Conservation (phyloP, 2,797 vertebrate species). For the Neopelma chrysocephalum region DNA sequence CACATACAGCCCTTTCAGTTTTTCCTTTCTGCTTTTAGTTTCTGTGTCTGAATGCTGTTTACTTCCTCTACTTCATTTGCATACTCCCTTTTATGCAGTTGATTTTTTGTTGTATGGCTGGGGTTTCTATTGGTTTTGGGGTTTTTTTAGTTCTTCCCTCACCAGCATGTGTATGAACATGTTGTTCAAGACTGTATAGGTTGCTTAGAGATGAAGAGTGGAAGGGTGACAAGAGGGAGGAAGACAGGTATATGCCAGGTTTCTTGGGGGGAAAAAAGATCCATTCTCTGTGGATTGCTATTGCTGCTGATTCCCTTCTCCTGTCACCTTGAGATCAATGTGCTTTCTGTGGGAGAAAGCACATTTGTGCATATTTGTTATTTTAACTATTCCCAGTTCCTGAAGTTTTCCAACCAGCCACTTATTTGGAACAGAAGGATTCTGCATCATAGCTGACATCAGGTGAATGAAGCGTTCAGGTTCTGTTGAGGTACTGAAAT, state of each 20-base stretch:
- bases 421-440: background rate
- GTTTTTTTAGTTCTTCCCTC: background rate
- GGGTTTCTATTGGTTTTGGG: background rate
- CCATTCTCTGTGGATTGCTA: background rate
- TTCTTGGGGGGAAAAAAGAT: background rate
- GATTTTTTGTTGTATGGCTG: background rate
- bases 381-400: background rate
- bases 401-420: background rate
- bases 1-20: background rate
- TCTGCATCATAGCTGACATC: background rate
- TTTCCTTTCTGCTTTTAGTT: conserved; percentile 14
- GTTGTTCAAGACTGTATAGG: background rate
- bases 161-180: background rate
- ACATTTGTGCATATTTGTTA: background rate
- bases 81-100: conserved; percentile 51
- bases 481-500: background rate
- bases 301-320: background rate
- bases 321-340: background rate
- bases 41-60: background rate
- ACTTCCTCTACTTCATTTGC: background rate
- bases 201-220: background rate
- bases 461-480: background rate
- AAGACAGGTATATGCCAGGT: background rate
- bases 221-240: background rate
- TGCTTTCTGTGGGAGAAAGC: background rate